Percentiles rank a stretch among this genome's conserved stretches.
phyloP scores from a whole-genome alignment of 2,113 vertebrate species.

The Pterocles orientalis region DNA sequence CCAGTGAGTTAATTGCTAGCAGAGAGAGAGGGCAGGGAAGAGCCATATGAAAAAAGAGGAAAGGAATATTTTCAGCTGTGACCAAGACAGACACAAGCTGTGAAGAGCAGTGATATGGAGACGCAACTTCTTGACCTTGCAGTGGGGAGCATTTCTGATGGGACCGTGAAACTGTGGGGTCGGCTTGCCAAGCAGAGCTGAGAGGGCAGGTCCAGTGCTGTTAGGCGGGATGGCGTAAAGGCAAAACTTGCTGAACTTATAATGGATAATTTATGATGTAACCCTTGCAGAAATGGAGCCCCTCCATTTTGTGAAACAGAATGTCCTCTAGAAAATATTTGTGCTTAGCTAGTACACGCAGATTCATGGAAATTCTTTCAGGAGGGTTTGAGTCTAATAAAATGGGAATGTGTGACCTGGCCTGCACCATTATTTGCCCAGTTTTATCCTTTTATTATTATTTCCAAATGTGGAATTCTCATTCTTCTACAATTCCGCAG shows the following conservation, averaged over 20 bases:
- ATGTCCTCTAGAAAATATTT: slow-evolving; percentile 64
- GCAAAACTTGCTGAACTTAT: not conserved
- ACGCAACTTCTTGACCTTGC: not conserved
- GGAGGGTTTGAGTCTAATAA: slow-evolving; percentile 59
- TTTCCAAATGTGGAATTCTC: slow-evolving; percentile 70
- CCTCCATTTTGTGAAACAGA: slow-evolving; percentile 58
- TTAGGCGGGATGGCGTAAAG: not conserved
- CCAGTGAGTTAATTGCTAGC: not conserved
- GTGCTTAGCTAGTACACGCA: slow-evolving; percentile 31
- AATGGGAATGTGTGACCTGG: slow-evolving; percentile 69
- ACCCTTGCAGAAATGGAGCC: not conserved
- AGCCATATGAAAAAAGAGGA: not conserved
- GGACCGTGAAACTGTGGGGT: not conserved
- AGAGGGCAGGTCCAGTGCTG: not conserved
- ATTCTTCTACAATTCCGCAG: slow-evolving; percentile 44
- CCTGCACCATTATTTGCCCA: slow-evolving; percentile 56
- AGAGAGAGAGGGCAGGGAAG: not conserved
- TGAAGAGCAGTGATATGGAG: not conserved
- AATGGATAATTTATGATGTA: slow-evolving; percentile 48
- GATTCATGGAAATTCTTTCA: slow-evolving; percentile 58
- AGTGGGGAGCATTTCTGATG: not conserved
- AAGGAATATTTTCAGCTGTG: not conserved
- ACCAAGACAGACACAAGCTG: not conserved
- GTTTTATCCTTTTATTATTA: slow-evolving; percentile 66
- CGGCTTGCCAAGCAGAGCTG: not conserved